These are phyloP conservation scores for Crypturellus tataupa DNA, from an alignment of 2,797 vertebrate species.

Conservation along the genomic window DNA sequence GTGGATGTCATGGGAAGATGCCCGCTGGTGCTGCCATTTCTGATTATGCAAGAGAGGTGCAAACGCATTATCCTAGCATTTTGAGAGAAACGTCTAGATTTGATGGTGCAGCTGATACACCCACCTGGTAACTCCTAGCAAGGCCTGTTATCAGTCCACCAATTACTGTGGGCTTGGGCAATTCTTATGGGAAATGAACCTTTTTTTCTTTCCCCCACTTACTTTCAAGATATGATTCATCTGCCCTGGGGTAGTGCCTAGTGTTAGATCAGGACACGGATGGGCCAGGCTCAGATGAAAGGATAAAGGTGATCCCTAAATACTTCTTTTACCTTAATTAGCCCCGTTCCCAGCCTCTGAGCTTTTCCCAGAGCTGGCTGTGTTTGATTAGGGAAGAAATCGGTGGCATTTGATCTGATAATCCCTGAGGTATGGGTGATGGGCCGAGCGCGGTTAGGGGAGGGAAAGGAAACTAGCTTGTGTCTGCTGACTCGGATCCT, in stretches of 20 bases:
- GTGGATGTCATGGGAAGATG: not conserved
- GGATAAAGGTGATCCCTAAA: not conserved
- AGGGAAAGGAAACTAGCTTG: not conserved
- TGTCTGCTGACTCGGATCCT: not conserved
- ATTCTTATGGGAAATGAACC: not conserved
- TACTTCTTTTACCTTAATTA: not conserved
- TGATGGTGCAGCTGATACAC: rapidly evolving
- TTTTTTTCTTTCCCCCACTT: not conserved
- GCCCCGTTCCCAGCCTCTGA: not conserved
- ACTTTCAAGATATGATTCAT: not conserved
- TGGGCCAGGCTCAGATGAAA: not conserved
- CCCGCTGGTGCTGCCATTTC: not conserved
- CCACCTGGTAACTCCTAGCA: not conserved
- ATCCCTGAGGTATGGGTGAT: not conserved
- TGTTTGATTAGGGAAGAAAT: not conserved
- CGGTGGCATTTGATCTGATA: not conserved
- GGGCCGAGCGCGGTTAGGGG: not conserved
- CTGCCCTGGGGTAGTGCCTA: not conserved
- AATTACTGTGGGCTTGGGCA: not conserved
- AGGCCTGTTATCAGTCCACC: not conserved
- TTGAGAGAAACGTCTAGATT: not conserved
- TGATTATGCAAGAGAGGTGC: not conserved
- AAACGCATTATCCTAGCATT: rapidly evolving
- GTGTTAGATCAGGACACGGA: not conserved
- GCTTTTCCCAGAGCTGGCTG: not conserved